Percentiles rank a stretch among this genome's conserved stretches.
These are phyloP conservation scores for Boloria euphrosyne DNA, from an alignment of 2,888 invertebrate species.

Conservation along the genomic window DNA sequence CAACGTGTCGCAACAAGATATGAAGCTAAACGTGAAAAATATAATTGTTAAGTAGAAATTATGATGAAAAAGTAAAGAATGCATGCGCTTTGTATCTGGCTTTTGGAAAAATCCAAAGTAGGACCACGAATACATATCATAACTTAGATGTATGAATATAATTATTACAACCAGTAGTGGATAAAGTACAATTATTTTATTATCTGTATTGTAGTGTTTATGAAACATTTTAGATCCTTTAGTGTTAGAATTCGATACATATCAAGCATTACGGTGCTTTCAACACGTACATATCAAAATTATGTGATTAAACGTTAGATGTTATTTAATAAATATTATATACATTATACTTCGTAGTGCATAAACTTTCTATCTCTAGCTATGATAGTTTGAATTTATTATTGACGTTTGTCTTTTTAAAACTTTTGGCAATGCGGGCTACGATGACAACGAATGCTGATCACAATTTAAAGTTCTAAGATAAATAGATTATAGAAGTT, in stretches of 20 bases:
- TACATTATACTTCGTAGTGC: conserved; percentile 42
- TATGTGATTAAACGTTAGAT: conserved; percentile 71
- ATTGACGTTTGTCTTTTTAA: conserved; percentile 28
- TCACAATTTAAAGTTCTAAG: background rate
- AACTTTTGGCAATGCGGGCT: conserved; percentile 81
- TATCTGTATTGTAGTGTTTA: conserved; percentile 76
- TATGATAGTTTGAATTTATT: conserved; percentile 23
- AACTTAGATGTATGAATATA: conserved; percentile 62
- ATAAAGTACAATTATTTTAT: conserved; percentile 79
- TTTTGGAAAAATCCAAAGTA: conserved; percentile 77
- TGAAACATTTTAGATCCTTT: conserved; percentile 69
- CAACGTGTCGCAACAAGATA: conserved; percentile 70
- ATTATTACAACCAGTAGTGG: conserved; percentile 66
- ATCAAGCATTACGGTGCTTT: conserved; percentile 67
- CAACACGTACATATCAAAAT: conserved; percentile 75
- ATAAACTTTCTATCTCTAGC: conserved; percentile 33
- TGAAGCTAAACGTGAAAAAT: conserved; percentile 59
- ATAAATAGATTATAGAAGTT: background rate
- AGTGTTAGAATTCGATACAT: conserved; percentile 50
- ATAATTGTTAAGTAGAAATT: conserved; percentile 54
- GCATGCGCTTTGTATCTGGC: conserved; percentile 81
- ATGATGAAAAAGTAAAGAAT: conserved; percentile 67
- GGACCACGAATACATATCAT: conserved; percentile 78
- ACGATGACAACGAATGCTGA: conserved; percentile 70
- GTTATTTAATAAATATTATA: conserved; percentile 48